phyloP scores from a whole-genome alignment of 1,140 invertebrate genomes.

The Akabosia matsudoensis region DNA sequence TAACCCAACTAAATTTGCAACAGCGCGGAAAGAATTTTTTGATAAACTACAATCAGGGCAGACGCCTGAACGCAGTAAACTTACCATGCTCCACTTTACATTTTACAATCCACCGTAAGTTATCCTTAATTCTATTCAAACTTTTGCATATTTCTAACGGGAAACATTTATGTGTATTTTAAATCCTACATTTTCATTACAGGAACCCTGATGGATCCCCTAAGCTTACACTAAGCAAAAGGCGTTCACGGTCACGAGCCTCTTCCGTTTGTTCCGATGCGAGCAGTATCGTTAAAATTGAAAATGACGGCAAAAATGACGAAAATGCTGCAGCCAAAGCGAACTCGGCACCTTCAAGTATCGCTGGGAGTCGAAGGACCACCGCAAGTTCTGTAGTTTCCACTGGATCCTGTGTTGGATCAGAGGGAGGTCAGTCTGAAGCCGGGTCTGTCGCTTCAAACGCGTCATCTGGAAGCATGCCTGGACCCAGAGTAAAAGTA shows the following conservation, averaged over 20 bases:
- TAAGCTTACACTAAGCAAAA: neutral
- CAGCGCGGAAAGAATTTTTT: conserved; percentile 36
- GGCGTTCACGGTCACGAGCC: neutral
- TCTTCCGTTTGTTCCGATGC: conserved; percentile 11
- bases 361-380: conserved; percentile 14
- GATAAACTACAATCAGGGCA: conserved; percentile 22
- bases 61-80: conserved; percentile 32
- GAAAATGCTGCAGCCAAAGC: neutral
- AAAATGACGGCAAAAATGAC: neutral
- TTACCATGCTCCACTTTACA: conserved; percentile 45
- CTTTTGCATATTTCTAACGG: no score
- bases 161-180: neutral
- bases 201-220: neutral
- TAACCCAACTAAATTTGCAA: conserved; percentile 35
- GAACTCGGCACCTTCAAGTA: neutral
- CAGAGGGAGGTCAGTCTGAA: neutral
- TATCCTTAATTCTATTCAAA: neutral
- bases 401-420: neutral
- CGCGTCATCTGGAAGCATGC: neutral
- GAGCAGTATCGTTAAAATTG: neutral
- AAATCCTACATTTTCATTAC: neutral
- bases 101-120: conserved; percentile 46
- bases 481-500: conserved; percentile 79
- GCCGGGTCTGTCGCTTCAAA: neutral
- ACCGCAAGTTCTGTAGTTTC: neutral